A percentile compares a stretch with the other conserved stretches of the same genome.
Evolutionary conservation across 2,888 invertebrate species (phyloP).

Genomic region (Glaucopsyche alexis): DNA sequence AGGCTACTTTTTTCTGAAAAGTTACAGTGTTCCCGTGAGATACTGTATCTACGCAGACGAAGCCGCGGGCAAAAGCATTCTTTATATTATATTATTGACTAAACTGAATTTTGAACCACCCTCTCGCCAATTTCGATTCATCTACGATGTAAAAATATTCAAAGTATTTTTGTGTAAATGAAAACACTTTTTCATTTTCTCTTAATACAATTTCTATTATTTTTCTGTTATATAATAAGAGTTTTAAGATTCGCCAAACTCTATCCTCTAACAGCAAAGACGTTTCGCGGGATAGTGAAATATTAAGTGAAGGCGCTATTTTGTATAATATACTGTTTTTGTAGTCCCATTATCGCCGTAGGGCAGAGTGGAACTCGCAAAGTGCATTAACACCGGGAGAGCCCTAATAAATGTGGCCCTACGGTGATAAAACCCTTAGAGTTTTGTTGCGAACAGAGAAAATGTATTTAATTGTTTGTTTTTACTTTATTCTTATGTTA

Average conservation of each 20-base stretch:
- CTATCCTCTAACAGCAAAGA: neutral
- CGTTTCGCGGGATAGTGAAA: neutral
- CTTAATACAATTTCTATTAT: no score
- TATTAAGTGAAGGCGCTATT: conserved; percentile 18
- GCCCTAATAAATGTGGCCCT: conserved; percentile 50
- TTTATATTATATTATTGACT: no score
- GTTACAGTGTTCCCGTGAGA: no score
- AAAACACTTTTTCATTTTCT: neutral
- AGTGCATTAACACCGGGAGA: conserved; percentile 62
- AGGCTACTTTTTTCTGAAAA: no score
- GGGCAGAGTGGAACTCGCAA: conserved; percentile 46
- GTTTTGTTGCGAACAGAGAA: conserved; percentile 40
- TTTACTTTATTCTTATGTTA: conserved; percentile 41
- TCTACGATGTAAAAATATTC: no score
- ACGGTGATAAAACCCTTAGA: conserved; percentile 39
- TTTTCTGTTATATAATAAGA: neutral
- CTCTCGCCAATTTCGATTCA: no score
- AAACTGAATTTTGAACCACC: no score
- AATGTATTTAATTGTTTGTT: conserved; percentile 39
- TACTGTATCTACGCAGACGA: no score
- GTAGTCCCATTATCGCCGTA: conserved; percentile 38
- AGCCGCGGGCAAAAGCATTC: no score
- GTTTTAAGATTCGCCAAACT: neutral
- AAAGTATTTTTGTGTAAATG: no score
- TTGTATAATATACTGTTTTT: conserved; percentile 30